A percentile compares a stretch with the other conserved stretches of the same genome.
Evolutionary conservation across 2,113 vertebrate genomes (phyloP).

Genomic region (Nibea albiflora): DNA sequence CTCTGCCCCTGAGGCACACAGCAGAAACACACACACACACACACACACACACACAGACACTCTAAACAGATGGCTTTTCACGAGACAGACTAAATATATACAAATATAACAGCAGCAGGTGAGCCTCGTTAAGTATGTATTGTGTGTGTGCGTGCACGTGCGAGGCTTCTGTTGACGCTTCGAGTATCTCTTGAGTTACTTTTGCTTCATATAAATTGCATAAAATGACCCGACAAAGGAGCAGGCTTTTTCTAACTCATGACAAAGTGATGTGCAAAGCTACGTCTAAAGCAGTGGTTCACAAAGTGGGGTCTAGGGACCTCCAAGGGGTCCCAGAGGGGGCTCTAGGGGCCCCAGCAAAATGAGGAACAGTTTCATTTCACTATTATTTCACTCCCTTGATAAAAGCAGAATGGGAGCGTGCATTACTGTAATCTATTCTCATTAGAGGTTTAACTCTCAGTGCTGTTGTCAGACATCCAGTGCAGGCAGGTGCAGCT

Average conservation of each 20-base stretch:
- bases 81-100: constrained; percentile 31
- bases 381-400: constrained; percentile 40
- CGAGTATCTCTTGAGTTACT: neutral
- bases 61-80: constrained; percentile 56
- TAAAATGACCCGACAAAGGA: neutral
- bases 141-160: neutral
- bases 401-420: constrained; percentile 51
- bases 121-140: neutral
- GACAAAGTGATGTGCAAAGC: constrained; percentile 19
- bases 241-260: neutral
- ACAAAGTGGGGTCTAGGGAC: constrained; percentile 29
- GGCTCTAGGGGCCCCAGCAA: constrained; percentile 35
- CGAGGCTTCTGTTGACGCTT: neutral
- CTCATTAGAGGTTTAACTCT: constrained; percentile 61
- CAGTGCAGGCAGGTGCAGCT: constrained; percentile 38
- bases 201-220: neutral
- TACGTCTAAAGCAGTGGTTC: constrained; percentile 19
- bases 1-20: constrained; percentile 53
- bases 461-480: constrained; percentile 50
- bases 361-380: constrained; percentile 58
- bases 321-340: constrained; percentile 19
- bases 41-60: neutral
- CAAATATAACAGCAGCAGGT: constrained; percentile 16
- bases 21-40: constrained; percentile 42
- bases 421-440: constrained; percentile 58